A percentile compares a stretch with the other conserved stretches of the same genome.
Conservation (phyloP, 1,140 invertebrate species). For the Euwallacea fornicatus region DNA sequence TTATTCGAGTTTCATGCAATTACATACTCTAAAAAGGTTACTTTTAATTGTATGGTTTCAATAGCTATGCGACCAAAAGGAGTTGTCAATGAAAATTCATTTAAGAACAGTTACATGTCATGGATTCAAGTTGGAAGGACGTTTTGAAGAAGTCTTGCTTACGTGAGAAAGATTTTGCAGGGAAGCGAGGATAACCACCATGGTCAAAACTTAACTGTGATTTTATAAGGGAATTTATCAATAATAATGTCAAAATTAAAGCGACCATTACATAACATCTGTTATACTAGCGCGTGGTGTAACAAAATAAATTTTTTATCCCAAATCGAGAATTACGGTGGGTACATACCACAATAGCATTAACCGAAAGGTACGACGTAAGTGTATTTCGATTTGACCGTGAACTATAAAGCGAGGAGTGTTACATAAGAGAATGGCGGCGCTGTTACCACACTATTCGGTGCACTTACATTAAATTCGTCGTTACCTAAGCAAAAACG, state of each 20-base stretch:
- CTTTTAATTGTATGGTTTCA: background rate
- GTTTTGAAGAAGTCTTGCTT: slow-evolving; percentile 27
- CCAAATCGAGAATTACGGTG: background rate
- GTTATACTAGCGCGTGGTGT: background rate
- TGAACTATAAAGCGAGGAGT: slow-evolving; percentile 8
- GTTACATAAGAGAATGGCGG: slow-evolving; percentile 7
- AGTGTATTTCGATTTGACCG: slow-evolving; percentile 15
- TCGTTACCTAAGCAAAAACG: slow-evolving; percentile 23
- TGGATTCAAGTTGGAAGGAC: slow-evolving; percentile 29
- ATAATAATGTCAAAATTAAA: background rate
- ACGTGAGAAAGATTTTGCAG: slow-evolving; percentile 15
- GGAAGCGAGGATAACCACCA: background rate
- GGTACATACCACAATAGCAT: background rate
- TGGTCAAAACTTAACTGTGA: slow-evolving; percentile 5
- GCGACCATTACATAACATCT: background rate
- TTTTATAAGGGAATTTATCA: background rate
- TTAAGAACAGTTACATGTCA: slow-evolving; percentile 2
- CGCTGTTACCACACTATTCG: slow-evolving; percentile 6
- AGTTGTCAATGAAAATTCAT: slow-evolving; percentile 28
- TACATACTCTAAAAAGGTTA: background rate
- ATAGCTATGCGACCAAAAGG: slow-evolving; percentile 31
- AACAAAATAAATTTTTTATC: background rate
- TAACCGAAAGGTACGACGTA: background rate
- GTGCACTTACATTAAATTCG: slow-evolving; percentile 23
- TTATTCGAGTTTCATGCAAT: slow-evolving; percentile 45